Percentiles rank a stretch among this genome's conserved stretches.
phyloP scores from a whole-genome alignment of 2,888 invertebrate genomes.

The Ligdia adustata region DNA sequence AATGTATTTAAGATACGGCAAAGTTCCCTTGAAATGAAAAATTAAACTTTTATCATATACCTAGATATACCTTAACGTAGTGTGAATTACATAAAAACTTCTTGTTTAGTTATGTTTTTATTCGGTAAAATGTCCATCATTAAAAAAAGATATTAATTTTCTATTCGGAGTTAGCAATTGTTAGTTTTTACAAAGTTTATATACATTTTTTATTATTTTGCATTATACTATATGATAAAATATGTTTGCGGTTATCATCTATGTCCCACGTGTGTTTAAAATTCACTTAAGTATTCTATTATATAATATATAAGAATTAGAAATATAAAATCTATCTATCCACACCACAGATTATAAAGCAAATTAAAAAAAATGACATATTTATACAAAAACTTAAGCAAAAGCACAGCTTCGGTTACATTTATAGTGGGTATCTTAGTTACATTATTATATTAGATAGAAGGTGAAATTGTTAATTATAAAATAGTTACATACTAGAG shows the following conservation, averaged over 20 bases:
- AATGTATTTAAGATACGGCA: conserved; percentile 20
- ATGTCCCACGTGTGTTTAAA: not conserved
- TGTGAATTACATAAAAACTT: too few relatives aligned
- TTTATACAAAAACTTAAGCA: conserved; percentile 3
- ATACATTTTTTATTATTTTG: too few relatives aligned
- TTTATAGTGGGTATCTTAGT: conserved; percentile 12
- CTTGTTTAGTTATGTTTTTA: too few relatives aligned
- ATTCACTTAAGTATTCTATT: not conserved
- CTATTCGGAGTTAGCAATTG: too few relatives aligned
- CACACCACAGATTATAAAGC: not conserved
- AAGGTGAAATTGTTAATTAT: conserved; percentile 16
- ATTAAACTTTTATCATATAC: not conserved
- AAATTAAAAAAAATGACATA: conserved; percentile 27
- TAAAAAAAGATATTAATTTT: too few relatives aligned
- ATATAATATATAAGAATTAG: not conserved
- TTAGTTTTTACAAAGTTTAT: too few relatives aligned
- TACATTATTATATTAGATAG: conserved; percentile 20
- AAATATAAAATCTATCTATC: conserved; percentile 10
- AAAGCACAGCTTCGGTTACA: conserved; percentile 20
- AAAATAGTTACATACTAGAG: conserved; percentile 4
- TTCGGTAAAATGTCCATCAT: too few relatives aligned
- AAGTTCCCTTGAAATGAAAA: conserved; percentile 24
- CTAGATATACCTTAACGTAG: not conserved
- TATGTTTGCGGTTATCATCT: not conserved
- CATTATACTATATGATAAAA: too few relatives aligned